Percentiles rank a stretch among this genome's conserved stretches.
phyloP scores from a whole-genome alignment of 1,140 invertebrate genomes.

The Sminthurinus signatus region DNA sequence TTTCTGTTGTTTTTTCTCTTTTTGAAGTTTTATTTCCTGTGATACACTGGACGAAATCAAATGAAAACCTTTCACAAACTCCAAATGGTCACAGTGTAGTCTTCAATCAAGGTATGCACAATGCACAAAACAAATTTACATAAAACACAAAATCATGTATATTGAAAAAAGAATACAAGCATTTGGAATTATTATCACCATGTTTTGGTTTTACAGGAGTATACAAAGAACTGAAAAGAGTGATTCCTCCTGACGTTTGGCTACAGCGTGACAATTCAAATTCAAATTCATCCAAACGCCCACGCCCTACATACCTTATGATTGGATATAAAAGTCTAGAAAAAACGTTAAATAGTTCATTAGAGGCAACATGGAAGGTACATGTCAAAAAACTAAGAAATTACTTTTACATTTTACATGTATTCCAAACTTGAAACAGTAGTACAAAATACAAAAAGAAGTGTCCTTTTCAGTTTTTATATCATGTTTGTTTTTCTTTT shows the following conservation, averaged over 20 bases:
- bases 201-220: constrained; percentile 23
- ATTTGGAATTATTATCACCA: no score
- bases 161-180: no score
- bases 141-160: not conserved
- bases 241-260: constrained; percentile 38
- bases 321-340: constrained; percentile 49
- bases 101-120: constrained; percentile 25
- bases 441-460: no score
- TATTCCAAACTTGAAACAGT: no score
- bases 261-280: not conserved
- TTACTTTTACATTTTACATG: no score
- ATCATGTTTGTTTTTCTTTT: no score
- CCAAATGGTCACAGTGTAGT: constrained; percentile 7
- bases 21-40: constrained; percentile 31
- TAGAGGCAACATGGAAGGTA: constrained; percentile 50
- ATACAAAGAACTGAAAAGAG: constrained; percentile 38
- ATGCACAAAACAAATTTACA: not conserved
- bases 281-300: no score
- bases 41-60: constrained; percentile 34
- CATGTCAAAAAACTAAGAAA: no score
- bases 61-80: constrained; percentile 25
- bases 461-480: no score
- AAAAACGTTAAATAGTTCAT: constrained; percentile 44
- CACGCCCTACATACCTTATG: constrained; percentile 40
- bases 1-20: not conserved